A percentile compares a stretch with the other conserved stretches of the same genome.
Conservation (phyloP, 2,888 invertebrate species). For the Miltochrista miniata region DNA sequence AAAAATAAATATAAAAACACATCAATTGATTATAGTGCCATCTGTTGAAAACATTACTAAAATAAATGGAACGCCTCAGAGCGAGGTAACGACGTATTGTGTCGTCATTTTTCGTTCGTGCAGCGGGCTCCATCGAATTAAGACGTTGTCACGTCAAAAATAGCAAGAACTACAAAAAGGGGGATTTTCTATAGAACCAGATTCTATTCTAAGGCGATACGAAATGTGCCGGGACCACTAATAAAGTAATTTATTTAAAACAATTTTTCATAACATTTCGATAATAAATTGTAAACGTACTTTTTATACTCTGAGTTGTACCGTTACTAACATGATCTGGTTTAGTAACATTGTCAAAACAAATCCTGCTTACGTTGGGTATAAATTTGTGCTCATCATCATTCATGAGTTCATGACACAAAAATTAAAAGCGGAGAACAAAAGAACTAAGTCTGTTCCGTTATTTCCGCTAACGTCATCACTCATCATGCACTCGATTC, state of each 20-base stretch:
- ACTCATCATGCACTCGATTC: constrained; percentile 43
- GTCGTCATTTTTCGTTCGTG: too few species aligned
- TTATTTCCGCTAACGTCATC: constrained; percentile 61
- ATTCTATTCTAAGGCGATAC: too few species aligned
- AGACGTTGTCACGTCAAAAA: too few species aligned
- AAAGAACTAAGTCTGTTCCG: constrained; percentile 51
- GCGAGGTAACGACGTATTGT: too few species aligned
- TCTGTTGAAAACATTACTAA: too few species aligned
- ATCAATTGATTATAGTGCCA: too few species aligned
- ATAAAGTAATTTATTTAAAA: not conserved
- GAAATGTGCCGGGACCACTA: too few species aligned
- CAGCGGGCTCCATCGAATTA: too few species aligned
- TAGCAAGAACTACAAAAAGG: too few species aligned
- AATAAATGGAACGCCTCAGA: too few species aligned
- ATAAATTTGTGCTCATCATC: constrained; percentile 43
- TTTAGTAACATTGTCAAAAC: constrained; percentile 23
- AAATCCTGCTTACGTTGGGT: constrained; percentile 26
- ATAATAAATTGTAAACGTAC: not conserved
- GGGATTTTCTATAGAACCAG: too few species aligned
- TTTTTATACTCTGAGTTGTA: constrained; percentile 13
- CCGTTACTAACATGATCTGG: constrained; percentile 26
- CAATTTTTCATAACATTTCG: not conserved
- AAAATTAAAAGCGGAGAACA: constrained; percentile 54
- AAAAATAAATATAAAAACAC: too few species aligned
- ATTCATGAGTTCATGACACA: constrained; percentile 50